These are phyloP conservation scores for Dicyrtoma fusca DNA, from an alignment of 2,888 invertebrate genomes.

Conservation along the genomic window DNA sequence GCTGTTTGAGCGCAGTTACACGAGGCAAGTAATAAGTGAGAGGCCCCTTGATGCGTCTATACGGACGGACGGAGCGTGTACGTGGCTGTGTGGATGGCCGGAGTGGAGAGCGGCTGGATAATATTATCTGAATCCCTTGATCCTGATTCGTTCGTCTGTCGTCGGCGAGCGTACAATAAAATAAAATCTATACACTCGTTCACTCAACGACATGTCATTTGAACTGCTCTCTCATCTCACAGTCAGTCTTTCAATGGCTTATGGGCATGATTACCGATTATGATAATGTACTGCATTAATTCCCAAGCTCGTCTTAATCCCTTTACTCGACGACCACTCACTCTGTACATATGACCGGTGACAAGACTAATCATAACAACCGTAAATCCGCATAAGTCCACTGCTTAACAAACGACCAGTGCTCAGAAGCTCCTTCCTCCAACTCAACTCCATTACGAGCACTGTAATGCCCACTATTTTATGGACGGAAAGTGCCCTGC, in stretches of 20 bases:
- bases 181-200: conserved; percentile 8
- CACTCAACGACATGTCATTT: conserved; percentile 23
- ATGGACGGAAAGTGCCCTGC: no score
- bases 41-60: no score
- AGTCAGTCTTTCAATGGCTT: conserved; percentile 28
- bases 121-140: conserved; percentile 12
- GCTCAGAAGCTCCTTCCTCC: no score
- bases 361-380: conserved; percentile 35
- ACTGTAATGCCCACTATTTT: no score
- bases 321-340: neutral
- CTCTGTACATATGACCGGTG: conserved; percentile 17
- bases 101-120: no score
- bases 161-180: conserved; percentile 13
- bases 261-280: conserved; percentile 31
- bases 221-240: conserved; percentile 25
- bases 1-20: no score
- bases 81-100: no score
- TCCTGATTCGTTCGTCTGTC: conserved; percentile 20
- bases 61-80: no score
- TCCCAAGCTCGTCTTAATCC: conserved; percentile 4
- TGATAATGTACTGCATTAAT: conserved; percentile 35
- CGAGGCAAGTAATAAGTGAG: no score
- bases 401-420: conserved; percentile 5
- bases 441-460: no score
- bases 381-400: conserved; percentile 32